Conservation (phyloP, 2,797 vertebrate genomes). For the Cyprinodon diabolis region DNA sequence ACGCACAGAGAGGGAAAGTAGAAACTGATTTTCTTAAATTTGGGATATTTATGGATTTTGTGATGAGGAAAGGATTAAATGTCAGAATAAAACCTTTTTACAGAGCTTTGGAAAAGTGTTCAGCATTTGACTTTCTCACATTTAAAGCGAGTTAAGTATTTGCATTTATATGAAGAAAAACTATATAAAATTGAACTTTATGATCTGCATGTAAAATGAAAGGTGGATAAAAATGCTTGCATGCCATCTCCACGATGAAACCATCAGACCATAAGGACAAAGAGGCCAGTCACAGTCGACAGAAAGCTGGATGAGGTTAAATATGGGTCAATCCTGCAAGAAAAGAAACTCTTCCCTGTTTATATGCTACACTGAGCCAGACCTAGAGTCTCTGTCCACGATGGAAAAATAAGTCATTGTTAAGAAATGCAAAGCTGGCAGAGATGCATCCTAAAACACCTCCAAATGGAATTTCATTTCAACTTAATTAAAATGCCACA, state of each 20-base stretch:
- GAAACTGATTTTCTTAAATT: not conserved
- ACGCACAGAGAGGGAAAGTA: not conserved
- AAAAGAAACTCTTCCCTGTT: not conserved
- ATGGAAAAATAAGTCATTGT: not conserved
- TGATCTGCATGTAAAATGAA: too few relatives aligned
- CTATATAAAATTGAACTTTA: not conserved
- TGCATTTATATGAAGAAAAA: too few relatives aligned
- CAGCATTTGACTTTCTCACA: not conserved
- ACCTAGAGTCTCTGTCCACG: not conserved
- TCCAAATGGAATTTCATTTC: too few relatives aligned
- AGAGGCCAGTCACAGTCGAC: too few relatives aligned
- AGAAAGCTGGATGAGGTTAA: not conserved
- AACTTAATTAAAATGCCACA: not conserved
- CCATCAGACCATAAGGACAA: too few relatives aligned
- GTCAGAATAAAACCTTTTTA: not conserved
- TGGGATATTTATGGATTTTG: not conserved
- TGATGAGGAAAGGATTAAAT: not conserved
- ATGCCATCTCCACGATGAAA: not conserved
- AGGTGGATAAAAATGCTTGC: not conserved
- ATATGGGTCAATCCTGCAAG: not conserved
- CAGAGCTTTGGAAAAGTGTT: not conserved
- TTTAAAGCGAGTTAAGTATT: not conserved
- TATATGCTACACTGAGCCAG: not conserved
- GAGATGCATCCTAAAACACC: not conserved
- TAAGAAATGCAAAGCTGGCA: not conserved